Conservation (phyloP, 2,113 vertebrate species). For the Neodontobutis hainanensis region DNA sequence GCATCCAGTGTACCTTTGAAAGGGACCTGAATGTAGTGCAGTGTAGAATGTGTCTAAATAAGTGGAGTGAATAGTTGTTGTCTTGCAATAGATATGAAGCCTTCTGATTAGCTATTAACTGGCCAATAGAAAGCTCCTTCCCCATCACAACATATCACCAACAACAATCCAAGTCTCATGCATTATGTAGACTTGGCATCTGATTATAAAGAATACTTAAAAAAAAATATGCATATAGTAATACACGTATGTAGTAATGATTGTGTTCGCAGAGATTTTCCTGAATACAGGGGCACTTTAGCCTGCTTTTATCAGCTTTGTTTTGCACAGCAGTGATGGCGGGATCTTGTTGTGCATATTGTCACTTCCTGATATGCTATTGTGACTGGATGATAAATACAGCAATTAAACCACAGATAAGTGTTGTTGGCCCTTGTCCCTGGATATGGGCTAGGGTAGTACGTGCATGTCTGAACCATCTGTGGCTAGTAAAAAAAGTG, state of each 20-base stretch:
- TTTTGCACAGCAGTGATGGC: constrained; percentile 11
- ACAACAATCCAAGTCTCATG: too few relatives aligned
- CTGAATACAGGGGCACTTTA: not conserved
- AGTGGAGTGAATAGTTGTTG: too few relatives aligned
- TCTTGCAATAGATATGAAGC: too few relatives aligned
- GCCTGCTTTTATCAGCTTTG: not conserved
- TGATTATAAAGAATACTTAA: too few relatives aligned
- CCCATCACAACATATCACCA: too few relatives aligned
- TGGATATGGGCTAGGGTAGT: constrained; percentile 17
- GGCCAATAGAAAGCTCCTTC: too few relatives aligned
- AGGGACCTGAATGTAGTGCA: too few relatives aligned
- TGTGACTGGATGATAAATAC: constrained; percentile 53
- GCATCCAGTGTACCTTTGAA: too few relatives aligned
- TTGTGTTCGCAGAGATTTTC: not conserved
- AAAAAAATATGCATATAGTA: too few relatives aligned
- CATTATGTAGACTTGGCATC: too few relatives aligned
- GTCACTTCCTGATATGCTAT: constrained; percentile 38
- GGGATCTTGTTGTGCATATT: constrained; percentile 18
- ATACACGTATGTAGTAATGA: not conserved
- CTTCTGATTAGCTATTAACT: too few relatives aligned
- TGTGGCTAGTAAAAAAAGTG: constrained; percentile 21
- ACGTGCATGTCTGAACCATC: constrained; percentile 46
- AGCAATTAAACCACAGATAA: constrained; percentile 46
- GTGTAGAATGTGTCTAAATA: too few relatives aligned
- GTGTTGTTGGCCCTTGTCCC: constrained; percentile 23